Conservation (phyloP, 1,140 invertebrate genomes). For the Homarus americanus region DNA sequence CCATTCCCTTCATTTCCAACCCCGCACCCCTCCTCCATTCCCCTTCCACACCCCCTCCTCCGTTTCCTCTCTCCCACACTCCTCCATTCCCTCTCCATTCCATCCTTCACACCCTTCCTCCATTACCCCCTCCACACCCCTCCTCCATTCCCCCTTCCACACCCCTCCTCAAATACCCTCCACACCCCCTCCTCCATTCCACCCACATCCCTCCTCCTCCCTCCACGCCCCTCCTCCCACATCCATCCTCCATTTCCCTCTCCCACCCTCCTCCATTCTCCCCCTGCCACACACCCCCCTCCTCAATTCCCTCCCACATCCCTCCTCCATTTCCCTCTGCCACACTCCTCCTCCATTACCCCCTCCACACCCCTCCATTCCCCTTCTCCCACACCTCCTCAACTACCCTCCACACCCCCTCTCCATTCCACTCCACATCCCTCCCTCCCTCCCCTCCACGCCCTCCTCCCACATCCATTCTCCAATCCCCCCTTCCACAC, state of each 20-base stretch:
- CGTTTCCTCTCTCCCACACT: no score
- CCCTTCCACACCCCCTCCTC: no score
- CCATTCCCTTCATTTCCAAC: no score
- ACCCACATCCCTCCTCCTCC: background rate
- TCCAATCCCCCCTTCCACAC: background rate
- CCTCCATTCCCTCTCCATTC: no score
- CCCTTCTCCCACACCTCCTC: background rate
- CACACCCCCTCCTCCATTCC: background rate
- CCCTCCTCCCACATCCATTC: background rate
- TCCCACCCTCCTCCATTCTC: background rate
- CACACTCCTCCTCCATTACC: background rate
- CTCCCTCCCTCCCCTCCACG: background rate
- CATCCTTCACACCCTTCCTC: no score
- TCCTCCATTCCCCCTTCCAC: no score
- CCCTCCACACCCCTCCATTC: background rate
- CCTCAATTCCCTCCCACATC: background rate
- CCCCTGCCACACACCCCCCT: background rate
- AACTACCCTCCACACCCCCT: background rate
- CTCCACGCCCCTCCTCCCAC: background rate
- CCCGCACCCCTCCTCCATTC: no score
- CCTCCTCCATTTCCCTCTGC: background rate
- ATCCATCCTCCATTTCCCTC: background rate
- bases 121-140: no score
- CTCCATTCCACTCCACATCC: background rate
- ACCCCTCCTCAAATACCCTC: background rate